phyloP scores from a whole-genome alignment of 2,113 vertebrate genomes.

The Asarcornis scutulata region DNA sequence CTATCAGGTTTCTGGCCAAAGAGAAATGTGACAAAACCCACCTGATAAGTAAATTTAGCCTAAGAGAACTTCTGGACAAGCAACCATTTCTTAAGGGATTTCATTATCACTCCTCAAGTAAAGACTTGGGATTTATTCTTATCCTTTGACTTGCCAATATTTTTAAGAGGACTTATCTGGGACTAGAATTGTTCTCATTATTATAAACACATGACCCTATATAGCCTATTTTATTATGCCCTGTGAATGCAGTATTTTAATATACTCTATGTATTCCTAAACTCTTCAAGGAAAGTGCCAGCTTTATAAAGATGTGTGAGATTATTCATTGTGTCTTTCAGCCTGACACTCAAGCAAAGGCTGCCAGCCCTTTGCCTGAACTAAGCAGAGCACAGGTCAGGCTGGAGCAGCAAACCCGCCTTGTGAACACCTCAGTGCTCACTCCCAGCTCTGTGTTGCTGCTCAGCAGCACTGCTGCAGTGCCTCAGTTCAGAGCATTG shows the following conservation, averaged over 20 bases:
- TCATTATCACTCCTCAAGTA: background rate
- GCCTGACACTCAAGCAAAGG: background rate
- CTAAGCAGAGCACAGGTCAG: background rate
- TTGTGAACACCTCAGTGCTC: background rate
- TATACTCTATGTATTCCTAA: background rate
- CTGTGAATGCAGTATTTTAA: background rate
- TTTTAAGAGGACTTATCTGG: background rate
- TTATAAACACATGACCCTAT: background rate
- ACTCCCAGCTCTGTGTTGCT: background rate
- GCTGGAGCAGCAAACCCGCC: background rate
- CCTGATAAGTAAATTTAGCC: background rate
- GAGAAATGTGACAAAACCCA: background rate
- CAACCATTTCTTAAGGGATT: background rate
- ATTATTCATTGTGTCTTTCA: background rate
- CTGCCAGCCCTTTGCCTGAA: background rate
- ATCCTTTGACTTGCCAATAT: background rate
- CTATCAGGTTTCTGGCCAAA: background rate
- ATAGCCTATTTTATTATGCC: background rate
- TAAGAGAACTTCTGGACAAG: background rate
- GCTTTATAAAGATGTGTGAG: background rate
- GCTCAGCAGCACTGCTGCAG: background rate
- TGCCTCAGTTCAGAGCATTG: background rate
- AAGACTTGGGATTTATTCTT: background rate
- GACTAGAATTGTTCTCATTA: background rate
- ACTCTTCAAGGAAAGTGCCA: background rate